Evolutionary conservation across 2,797 vertebrate species (phyloP).

Genomic region (Bradypodion ventrale): DNA sequence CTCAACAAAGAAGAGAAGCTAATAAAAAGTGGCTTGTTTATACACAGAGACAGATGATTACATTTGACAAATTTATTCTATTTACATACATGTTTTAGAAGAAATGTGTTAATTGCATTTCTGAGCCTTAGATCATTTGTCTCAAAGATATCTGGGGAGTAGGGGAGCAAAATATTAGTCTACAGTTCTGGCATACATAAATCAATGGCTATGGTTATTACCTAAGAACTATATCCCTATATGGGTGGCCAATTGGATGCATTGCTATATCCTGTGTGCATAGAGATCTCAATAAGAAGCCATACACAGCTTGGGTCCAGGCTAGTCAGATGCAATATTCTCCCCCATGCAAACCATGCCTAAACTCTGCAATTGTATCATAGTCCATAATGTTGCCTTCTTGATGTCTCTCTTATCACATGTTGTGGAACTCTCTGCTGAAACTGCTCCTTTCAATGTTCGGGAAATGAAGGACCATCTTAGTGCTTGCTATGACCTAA

Average conservation of each 20-base stretch:
- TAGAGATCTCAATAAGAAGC: neutral
- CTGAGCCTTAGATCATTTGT: neutral
- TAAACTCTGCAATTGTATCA: too few species aligned
- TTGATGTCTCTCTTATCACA: too few species aligned
- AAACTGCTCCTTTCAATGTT: too few species aligned
- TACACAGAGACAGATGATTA: neutral
- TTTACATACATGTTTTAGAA: neutral
- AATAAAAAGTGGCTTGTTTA: constrained; percentile 11
- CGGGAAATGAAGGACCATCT: too few species aligned
- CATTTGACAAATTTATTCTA: constrained; percentile 28
- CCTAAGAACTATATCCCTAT: neutral
- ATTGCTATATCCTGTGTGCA: neutral
- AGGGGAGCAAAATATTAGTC: neutral
- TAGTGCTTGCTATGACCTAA: too few species aligned
- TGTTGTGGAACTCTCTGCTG: too few species aligned
- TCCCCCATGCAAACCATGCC: too few species aligned
- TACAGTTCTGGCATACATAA: constrained; percentile 20
- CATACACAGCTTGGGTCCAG: neutral
- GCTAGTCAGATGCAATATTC: neutral
- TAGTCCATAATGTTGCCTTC: too few species aligned
- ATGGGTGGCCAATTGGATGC: neutral
- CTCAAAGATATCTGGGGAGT: neutral
- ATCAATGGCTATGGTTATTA: neutral
- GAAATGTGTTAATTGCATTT: neutral
- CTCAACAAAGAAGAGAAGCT: neutral